Base-by-base conservation (phyloP, 2,113 vertebrate genomes). In the Stomatorhinus ivindoensis region DNA sequence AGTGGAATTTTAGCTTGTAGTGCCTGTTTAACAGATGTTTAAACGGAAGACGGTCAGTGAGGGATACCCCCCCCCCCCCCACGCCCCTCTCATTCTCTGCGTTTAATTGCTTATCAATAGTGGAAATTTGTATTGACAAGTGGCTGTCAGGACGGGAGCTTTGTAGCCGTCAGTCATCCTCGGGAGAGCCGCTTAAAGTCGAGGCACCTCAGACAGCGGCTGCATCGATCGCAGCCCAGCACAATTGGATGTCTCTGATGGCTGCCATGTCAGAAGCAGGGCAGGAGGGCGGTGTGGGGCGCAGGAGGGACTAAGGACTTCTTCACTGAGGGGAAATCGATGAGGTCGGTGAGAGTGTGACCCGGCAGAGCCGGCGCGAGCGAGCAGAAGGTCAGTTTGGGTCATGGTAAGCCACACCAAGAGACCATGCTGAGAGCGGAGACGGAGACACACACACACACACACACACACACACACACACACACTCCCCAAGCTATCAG, bases 41-140 rank as follows among this genome's bases (percentile, higher is more conserved):
- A 91, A 91, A 90, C 90, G 85, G 44, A 87, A 91, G 53, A 93
- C 90, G 89, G 91, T 89, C 82, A 53, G 91, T 89, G 73, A 84
- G 73, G 11, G 50, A 17, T 51, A 42, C 86, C 69, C 51, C 50
- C 87, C 44, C 21, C 73, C 51, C 86, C 69, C 51, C 50, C 87
- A 55, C 21, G 4, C 87, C 93, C 92, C 92, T 91, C 88, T 27
- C 89, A 88, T 90, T 92, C 87, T 87, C 89, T 90, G 91, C 95
- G 89, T 95, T 93, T 95, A 96, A 96, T 95, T 93, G 93, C 94
- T 95, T 94, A 96, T 96, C 95, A 96, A 96, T 96, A 96, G 95
- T 93, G 93, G 93, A 95, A 93, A 95, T 95, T 94, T 96, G 95
- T 96, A 96, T 96, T 96, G 95, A 96, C 95, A 96, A 92, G 94